phyloP scores from a whole-genome alignment of 2,797 vertebrate genomes.

The Poecilia velifera region DNA sequence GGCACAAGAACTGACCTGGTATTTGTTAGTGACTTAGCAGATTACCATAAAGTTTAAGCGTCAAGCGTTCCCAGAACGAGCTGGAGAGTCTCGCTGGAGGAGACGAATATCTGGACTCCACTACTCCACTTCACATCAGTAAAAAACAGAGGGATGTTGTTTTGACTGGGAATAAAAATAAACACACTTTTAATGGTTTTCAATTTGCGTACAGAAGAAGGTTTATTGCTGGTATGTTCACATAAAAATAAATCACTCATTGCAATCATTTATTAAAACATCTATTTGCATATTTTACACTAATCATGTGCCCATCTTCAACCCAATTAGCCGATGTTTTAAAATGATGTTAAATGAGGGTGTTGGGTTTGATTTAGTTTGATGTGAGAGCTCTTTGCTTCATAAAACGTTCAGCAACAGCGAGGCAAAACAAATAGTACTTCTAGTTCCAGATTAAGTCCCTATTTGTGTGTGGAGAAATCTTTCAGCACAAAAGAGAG shows the following conservation, averaged over 20 bases:
- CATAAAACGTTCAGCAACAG: background rate
- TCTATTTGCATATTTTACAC: conserved; percentile 43
- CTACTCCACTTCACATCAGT: background rate
- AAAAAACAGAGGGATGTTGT: background rate
- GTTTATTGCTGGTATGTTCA: conserved; percentile 18
- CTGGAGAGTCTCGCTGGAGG: background rate
- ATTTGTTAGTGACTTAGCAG: background rate
- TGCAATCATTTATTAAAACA: conserved; percentile 21
- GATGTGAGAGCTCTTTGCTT: conserved; percentile 6
- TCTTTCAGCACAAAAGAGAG: background rate
- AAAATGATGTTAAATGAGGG: background rate
- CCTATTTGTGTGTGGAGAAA: background rate
- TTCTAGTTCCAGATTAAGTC: background rate
- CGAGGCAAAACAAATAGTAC: background rate
- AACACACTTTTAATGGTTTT: background rate
- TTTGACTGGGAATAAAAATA: conserved; percentile 19
- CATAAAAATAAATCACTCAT: conserved; percentile 23
- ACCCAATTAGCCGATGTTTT: conserved; percentile 13
- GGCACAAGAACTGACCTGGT: background rate
- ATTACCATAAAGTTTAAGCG: background rate
- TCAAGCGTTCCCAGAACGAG: background rate
- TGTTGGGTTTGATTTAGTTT: conserved; percentile 5
- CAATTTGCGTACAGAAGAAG: conserved; percentile 21
- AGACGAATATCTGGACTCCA: background rate
- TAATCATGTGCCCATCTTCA: conserved; percentile 4